Evolutionary conservation across 2,113 vertebrate genomes (phyloP), one percentile per base, ranked within the genome.

Genomic region (Salvelinus namaycush): DNA sequence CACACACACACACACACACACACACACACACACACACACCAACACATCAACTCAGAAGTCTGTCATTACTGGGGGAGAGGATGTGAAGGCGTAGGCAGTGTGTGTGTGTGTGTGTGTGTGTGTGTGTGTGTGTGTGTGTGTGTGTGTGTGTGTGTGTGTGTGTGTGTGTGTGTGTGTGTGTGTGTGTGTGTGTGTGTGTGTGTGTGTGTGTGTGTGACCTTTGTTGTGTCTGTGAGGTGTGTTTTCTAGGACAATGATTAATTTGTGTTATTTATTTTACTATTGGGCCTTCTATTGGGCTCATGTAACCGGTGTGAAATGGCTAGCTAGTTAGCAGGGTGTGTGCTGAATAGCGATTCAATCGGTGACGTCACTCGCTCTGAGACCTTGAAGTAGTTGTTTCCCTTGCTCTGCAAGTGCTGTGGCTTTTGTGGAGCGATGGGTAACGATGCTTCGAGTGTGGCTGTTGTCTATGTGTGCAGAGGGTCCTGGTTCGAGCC

Each of bases 251-350:
- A 81, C 79, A 87, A 90, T 91, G 89, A 91, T 91, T 91, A 87
- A 91, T 91, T 90, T 87, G 83, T 82, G 87, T 89, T 91, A 91
- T 92, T 92, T 91, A 89, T 90, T 90, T 91, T 91, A 81, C 81
- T 84, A 86, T 87, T 90, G 89, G 90, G 84, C 88, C 78, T 79
- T 87, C 77, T 73, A 83, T 72, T 29, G 87, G 81, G 84, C 72
- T 87, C 84, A 69, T 34, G 31, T 34, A 34, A 34, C 31, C 31
- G 31, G 31, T 34, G 31, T 34, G 31, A 34, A 34, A 6, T 34
- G 31, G 31, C 31, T 6, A 34, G 31, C 31, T 34, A 34, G 31
- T 34, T 34, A 34, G 31, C 31, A 5, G 31, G 5, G 31, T 34
- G 31, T 6, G 31, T 5, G 31, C 31, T 34, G 31, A 34, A 34